phyloP scores from a whole-genome alignment of 2,888 invertebrate species.

The Galerucella pusilla region DNA sequence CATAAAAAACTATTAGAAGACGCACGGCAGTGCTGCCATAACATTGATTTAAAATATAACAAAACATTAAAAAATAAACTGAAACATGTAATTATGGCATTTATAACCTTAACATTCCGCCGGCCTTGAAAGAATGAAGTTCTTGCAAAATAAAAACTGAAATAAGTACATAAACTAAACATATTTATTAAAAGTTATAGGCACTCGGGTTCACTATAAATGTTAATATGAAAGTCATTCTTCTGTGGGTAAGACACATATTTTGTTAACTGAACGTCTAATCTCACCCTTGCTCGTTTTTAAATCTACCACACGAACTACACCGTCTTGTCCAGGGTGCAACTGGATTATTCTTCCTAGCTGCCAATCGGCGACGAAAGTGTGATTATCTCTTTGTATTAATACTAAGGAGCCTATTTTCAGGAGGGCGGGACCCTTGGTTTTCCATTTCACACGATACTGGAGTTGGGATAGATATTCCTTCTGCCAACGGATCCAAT shows the following conservation, averaged over 20 bases:
- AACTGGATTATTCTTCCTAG: not conserved
- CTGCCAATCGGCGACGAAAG: not conserved
- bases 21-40: too few species aligned
- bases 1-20: too few species aligned
- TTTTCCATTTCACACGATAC: not conserved
- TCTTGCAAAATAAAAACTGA: not conserved
- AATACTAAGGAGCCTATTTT: not conserved
- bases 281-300: not conserved
- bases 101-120: not conserved
- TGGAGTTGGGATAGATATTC: not conserved
- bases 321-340: not conserved
- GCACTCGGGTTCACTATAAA: not conserved
- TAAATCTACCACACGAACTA: too few species aligned
- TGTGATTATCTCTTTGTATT: not conserved
- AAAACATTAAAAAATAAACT: too few species aligned
- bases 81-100: too few species aligned
- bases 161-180: not conserved
- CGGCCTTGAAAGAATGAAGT: not conserved
- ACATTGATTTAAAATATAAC: too few species aligned
- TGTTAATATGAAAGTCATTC: not conserved
- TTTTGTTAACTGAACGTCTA: constrained; percentile 1
- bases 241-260: not conserved
- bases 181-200: not conserved
- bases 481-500: not conserved
- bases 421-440: not conserved